Conservation (phyloP, 2,888 invertebrate genomes). For the Cataglyphis livida region DNA sequence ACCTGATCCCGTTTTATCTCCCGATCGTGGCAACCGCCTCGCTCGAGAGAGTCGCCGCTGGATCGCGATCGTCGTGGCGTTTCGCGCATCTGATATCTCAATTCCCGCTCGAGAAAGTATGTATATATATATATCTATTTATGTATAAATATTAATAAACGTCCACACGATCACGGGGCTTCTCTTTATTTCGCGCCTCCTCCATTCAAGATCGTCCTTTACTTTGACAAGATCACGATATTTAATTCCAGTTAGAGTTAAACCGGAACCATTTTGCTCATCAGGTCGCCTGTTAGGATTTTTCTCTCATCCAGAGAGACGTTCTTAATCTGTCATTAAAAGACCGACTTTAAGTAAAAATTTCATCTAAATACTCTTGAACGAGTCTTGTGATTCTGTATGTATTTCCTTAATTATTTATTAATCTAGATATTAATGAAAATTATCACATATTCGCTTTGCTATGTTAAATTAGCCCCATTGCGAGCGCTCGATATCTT, state of each 20-base stretch:
- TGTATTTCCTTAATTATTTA: not conserved
- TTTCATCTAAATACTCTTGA: not conserved
- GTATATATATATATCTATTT: slow-evolving; percentile 40
- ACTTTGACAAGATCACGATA: slow-evolving; percentile 47
- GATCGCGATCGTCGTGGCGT: slow-evolving; percentile 34
- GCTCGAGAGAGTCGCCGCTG: slow-evolving; percentile 41
- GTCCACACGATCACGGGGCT: slow-evolving; percentile 40
- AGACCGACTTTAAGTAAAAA: not conserved
- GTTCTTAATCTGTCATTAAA: not conserved
- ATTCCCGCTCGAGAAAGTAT: slow-evolving; percentile 34
- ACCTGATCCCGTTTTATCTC: slow-evolving; percentile 54
- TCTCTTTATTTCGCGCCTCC: slow-evolving; percentile 21
- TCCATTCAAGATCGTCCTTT: slow-evolving; percentile 64
- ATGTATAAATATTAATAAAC: slow-evolving; percentile 58
- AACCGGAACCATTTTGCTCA: slow-evolving; percentile 60
- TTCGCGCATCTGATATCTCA: slow-evolving; percentile 40
- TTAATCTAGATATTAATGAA: not conserved
- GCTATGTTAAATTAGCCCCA: not conserved
- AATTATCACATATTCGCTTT: not conserved
- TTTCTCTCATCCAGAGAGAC: slow-evolving; percentile 7
- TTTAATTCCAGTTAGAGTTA: slow-evolving; percentile 41
- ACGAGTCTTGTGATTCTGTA: not conserved
- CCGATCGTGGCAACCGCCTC: slow-evolving; percentile 52
- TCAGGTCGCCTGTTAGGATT: slow-evolving; percentile 62
- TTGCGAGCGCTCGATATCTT: not conserved